These are phyloP conservation scores for Microtus montanus DNA, from an alignment of 2,113 vertebrate genomes.

Conservation along the genomic window DNA sequence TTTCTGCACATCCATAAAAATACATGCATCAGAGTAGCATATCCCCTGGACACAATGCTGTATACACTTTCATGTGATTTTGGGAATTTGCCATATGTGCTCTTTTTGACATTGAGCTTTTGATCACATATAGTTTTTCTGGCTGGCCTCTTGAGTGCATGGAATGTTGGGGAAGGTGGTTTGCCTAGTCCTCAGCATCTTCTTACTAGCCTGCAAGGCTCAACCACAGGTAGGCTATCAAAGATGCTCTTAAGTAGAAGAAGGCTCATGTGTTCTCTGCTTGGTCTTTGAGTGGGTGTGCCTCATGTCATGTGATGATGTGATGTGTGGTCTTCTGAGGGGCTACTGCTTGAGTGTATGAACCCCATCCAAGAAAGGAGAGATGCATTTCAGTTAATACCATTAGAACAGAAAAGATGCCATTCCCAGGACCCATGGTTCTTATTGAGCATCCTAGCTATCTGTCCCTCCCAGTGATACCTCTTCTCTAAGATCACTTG, in stretches of 20 bases:
- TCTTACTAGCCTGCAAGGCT: neutral
- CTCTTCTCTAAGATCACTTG: neutral
- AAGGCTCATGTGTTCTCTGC: neutral
- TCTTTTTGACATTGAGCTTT: neutral
- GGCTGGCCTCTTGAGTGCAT: neutral
- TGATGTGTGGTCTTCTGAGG: neutral
- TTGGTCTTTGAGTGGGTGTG: neutral
- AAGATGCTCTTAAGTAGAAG: too few species aligned
- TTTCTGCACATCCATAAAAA: neutral
- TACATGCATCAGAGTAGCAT: accelerated
- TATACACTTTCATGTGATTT: neutral
- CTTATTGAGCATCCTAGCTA: neutral
- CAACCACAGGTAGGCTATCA: neutral
- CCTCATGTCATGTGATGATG: neutral
- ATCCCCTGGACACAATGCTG: too few species aligned
- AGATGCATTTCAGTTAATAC: neutral
- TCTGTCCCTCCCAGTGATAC: neutral
- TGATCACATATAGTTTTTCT: neutral
- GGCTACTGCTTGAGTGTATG: neutral
- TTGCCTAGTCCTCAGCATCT: too few species aligned
- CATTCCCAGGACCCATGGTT: neutral
- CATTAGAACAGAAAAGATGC: neutral
- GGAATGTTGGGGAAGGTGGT: neutral
- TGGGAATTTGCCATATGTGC: neutral
- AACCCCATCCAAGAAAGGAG: neutral